Percentiles rank a stretch among this genome's conserved stretches.
phyloP scores from a whole-genome alignment of 2,113 vertebrate genomes.

The Herpailurus yagouaroundi region DNA sequence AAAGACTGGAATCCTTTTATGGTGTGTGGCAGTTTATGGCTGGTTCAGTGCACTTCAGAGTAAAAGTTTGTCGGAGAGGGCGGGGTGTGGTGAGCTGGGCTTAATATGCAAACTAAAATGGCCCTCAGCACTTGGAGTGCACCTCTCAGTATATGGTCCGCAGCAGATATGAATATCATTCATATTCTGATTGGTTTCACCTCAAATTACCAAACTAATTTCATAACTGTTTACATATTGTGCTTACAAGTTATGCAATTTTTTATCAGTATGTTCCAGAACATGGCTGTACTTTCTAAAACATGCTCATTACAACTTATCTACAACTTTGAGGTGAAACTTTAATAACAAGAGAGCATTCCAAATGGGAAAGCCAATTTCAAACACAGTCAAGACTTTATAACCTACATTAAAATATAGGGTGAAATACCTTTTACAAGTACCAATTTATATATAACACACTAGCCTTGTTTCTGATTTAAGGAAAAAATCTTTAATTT shows the following conservation, averaged over 20 bases:
- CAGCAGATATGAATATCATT: neutral
- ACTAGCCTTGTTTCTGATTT: neutral
- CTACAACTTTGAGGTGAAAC: neutral
- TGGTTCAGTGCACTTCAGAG: neutral
- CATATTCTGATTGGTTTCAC: neutral
- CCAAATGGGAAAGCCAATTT: neutral
- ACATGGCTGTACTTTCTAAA: neutral
- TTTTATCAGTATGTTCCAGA: neutral
- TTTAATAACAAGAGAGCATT: neutral
- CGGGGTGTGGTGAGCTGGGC: neutral
- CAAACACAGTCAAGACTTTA: neutral
- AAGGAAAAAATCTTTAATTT: neutral
- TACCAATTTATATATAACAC: neutral
- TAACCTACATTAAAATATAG: neutral
- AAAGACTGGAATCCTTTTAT: neutral
- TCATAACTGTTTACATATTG: neutral
- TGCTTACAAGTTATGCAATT: neutral
- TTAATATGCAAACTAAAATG: neutral
- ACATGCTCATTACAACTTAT: neutral
- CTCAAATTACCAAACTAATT: neutral
- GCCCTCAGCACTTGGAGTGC: neutral
- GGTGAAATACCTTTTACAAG: neutral
- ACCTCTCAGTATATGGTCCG: neutral
- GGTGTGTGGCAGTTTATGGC: neutral
- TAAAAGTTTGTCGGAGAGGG: neutral